Evolutionary conservation across 2,113 vertebrate species (phyloP).

Genomic region (Sander vitreus): DNA sequence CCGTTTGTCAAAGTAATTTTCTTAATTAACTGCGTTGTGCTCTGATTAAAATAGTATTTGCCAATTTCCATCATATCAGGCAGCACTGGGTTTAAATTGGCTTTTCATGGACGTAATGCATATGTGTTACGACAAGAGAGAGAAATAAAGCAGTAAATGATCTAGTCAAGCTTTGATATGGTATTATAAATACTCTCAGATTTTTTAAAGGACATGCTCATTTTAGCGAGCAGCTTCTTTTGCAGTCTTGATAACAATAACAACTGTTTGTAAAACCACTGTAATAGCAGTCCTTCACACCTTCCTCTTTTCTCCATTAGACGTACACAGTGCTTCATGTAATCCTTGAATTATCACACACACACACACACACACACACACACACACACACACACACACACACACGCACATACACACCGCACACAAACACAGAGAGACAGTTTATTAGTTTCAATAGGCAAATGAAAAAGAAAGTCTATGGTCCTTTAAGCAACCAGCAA

Average conservation of each 20-base stretch:
- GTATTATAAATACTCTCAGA: constrained; percentile 42
- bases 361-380: constrained; percentile 46
- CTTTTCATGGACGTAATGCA: constrained; percentile 56
- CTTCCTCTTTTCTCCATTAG: constrained; percentile 59
- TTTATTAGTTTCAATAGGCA: constrained; percentile 82
- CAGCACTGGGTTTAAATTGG: constrained; percentile 63
- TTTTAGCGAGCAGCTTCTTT: constrained; percentile 49
- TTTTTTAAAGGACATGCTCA: constrained; percentile 49
- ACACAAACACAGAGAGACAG: constrained; percentile 51
- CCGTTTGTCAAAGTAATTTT: constrained; percentile 77
- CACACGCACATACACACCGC: constrained; percentile 6
- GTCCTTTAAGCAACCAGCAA: constrained; percentile 85
- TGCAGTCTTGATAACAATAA: constrained; percentile 59
- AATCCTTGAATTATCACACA: constrained; percentile 66
- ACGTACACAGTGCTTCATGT: constrained; percentile 66
- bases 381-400: constrained; percentile 12
- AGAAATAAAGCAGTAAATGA: constrained; percentile 59
- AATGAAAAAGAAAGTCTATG: constrained; percentile 81
- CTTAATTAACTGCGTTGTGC: constrained; percentile 75
- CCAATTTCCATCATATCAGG: constrained; percentile 75
- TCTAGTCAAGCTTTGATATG: constrained; percentile 57
- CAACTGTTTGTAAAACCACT: constrained; percentile 56
- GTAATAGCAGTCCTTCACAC: constrained; percentile 69
- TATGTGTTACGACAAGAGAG: constrained; percentile 59
- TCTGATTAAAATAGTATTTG: constrained; percentile 79